Base-by-base conservation (phyloP, 2,797 vertebrate genomes). In the Orestias chungarensis region DNA sequence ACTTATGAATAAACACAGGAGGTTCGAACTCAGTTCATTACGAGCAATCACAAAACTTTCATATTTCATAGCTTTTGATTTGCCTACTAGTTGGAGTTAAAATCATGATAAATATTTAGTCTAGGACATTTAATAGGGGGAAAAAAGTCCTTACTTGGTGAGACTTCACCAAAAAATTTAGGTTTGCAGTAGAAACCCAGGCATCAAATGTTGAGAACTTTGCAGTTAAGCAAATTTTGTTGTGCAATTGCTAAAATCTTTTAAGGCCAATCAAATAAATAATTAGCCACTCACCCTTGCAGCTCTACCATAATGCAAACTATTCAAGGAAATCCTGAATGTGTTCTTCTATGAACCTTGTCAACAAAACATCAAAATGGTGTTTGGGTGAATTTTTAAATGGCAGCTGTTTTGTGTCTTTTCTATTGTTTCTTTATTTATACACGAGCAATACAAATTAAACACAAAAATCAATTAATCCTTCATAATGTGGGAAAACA, bases 1-100 rank as follows among this genome's bases (percentile, higher is more conserved):
- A 61, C 54, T 14, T n/a, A 0, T 71, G 50, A 74, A 67, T 62
- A 43, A 70, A 55, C 50, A 27, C 18, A 69, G 29, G 7, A 71
- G 55, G 31, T 54, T 14, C 44, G 4, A 55, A 20, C n/a, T 43
- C n/a, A 57, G 29, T 35, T 43, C 67, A 62, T 67, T 23, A 67
- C 40, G 20, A 49, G 65, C 35, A 35, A 35, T 35, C 10, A 35
- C 55, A 23, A 23, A 49, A 23, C 23, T 43, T 18, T 23, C 31
- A 14, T 38, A n/a, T 61, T 11, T 14, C 20, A n/a, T 38, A 38
- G 18, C 14, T n/a, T n/a, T 6, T n/a, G 47, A 7, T 40, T 1
- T 8, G 3, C 18, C 55, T 33, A 6, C 31, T 59, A 11, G 33
- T 40, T 40, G 14, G 18, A n/a, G 10, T 38, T 38, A 38, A 23